A percentile compares a stretch with the other conserved stretches of the same genome.
Evolutionary conservation across 1,140 invertebrate species (phyloP).

Genomic region (Neodiprion pinetum): DNA sequence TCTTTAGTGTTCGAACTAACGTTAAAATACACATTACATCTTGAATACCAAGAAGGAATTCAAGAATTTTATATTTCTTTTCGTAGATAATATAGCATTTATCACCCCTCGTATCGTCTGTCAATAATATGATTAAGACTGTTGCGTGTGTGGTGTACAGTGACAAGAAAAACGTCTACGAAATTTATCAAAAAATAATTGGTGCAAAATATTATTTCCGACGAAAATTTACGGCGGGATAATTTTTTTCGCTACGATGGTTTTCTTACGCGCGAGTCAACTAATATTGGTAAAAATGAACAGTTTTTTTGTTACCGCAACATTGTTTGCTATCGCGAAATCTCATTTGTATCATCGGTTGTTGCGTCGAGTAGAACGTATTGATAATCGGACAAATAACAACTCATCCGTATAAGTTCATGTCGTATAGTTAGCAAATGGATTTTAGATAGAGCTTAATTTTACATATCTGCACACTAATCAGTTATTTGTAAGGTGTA

Average conservation of each 20-base stretch:
- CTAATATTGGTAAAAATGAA: too few species aligned
- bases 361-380: slow-evolving; percentile 18
- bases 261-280: too few species aligned
- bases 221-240: too few species aligned
- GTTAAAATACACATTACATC: background rate
- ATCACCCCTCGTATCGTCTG: background rate
- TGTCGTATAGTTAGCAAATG: slow-evolving; percentile 24
- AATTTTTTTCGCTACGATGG: too few species aligned
- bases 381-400: slow-evolving; percentile 5
- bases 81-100: background rate
- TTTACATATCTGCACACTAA: slow-evolving; percentile 34
- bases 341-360: slow-evolving; percentile 38
- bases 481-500: slow-evolving; percentile 16
- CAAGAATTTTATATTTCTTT: background rate
- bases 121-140: background rate
- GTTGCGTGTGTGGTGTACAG: background rate
- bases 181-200: slow-evolving; percentile 17
- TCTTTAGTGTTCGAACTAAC: slow-evolving; percentile 37
- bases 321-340: slow-evolving; percentile 37
- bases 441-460: slow-evolving; percentile 26
- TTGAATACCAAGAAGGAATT: background rate
- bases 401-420: slow-evolving; percentile 26
- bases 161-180: slow-evolving; percentile 20
- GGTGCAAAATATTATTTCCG: too few species aligned
- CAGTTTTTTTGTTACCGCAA: slow-evolving; percentile 30